Evolutionary conservation across 1,140 invertebrate species (phyloP).

Genomic region (Ruditapes philippinarum): DNA sequence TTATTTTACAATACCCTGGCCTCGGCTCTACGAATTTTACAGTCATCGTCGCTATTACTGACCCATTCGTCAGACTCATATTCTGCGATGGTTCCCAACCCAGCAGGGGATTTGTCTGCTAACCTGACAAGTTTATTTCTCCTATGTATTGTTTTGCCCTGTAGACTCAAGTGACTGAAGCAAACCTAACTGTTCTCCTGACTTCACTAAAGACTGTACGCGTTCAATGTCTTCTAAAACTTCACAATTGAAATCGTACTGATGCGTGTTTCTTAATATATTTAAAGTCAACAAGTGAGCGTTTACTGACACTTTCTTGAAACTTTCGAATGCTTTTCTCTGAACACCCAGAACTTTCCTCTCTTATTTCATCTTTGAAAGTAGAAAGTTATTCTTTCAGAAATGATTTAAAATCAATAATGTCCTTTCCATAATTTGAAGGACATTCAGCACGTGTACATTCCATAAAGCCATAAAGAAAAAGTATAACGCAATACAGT

Average conservation of each 20-base stretch:
- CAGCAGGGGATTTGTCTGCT: neutral
- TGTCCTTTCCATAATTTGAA: too few species aligned
- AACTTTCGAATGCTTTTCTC: neutral
- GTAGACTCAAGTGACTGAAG: neutral
- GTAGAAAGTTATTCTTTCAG: neutral
- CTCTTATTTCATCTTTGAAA: neutral
- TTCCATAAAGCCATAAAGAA: too few species aligned
- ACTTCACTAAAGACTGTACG: neutral
- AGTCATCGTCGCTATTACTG: slow-evolving; percentile 15
- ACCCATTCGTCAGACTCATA: slow-evolving; percentile 7
- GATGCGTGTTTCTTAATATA: neutral
- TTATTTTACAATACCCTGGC: neutral
- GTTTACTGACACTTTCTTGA: neutral
- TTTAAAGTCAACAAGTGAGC: neutral
- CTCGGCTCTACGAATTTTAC: neutral
- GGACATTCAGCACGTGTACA: too few species aligned
- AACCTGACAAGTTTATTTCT: slow-evolving; percentile 19
- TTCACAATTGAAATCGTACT: neutral
- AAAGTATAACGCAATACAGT: too few species aligned
- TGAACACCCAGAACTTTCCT: neutral
- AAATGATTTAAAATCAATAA: neutral
- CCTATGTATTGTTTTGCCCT: neutral
- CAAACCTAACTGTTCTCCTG: neutral
- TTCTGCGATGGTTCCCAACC: neutral
- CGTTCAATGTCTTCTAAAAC: neutral